Percentiles rank a stretch among this genome's conserved stretches.
Evolutionary conservation across 2,888 invertebrate species (phyloP).

Genomic region (Hydropsyche betteni): DNA sequence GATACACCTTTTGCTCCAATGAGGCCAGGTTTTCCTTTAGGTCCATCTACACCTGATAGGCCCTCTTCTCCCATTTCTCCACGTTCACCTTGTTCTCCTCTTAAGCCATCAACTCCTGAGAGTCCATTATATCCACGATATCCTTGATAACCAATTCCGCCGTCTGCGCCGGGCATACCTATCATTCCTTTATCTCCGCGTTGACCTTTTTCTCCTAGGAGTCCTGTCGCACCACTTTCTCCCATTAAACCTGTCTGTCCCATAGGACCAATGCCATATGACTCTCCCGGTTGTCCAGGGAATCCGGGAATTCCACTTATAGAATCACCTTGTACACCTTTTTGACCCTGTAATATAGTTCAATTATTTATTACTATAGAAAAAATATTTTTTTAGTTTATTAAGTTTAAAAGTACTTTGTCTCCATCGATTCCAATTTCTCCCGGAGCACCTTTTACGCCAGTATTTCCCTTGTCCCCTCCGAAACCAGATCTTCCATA

Average conservation of each 20-base stretch:
- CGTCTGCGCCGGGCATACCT: slow-evolving; percentile 55
- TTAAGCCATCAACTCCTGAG: slow-evolving; percentile 56
- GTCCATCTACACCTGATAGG: slow-evolving; percentile 61
- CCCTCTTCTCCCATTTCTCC: slow-evolving; percentile 62
- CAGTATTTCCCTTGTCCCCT: slow-evolving; percentile 55
- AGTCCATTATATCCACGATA: slow-evolving; percentile 52
- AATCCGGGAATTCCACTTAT: slow-evolving; percentile 53
- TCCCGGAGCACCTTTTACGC: slow-evolving; percentile 56
- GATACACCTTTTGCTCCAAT: slow-evolving; percentile 64
- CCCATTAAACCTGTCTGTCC: slow-evolving; percentile 63
- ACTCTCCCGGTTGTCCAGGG: slow-evolving; percentile 49
- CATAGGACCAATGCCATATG: slow-evolving; percentile 37
- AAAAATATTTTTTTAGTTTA: slow-evolving; percentile 66
- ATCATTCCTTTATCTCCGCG: slow-evolving; percentile 65
- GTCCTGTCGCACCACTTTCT: slow-evolving; percentile 58
- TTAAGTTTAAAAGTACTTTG: slow-evolving; percentile 55
- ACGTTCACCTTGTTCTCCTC: slow-evolving; percentile 58
- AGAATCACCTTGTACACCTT: slow-evolving; percentile 58
- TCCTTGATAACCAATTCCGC: slow-evolving; percentile 43
- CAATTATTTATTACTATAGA: slow-evolving; percentile 57
- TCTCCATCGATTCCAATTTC: slow-evolving; percentile 64
- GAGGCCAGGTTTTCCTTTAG: slow-evolving; percentile 57
- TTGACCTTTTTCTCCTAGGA: slow-evolving; percentile 63
- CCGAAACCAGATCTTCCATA: slow-evolving; percentile 65
- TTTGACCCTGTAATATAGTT: slow-evolving; percentile 55